Conservation (phyloP, 2,797 vertebrate genomes). For the Crenuchus spilurus region DNA sequence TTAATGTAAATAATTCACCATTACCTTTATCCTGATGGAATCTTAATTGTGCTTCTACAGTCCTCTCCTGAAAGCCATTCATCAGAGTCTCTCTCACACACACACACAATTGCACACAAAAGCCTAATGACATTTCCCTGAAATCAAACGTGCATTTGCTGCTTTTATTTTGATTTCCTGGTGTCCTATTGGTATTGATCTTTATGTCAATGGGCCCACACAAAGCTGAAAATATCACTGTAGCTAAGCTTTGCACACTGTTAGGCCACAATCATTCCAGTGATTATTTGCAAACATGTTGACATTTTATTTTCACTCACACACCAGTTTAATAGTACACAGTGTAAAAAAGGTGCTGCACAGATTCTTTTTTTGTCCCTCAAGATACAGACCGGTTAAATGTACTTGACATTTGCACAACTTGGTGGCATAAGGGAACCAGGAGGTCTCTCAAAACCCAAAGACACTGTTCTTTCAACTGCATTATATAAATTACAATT, state of each 20-base stretch:
- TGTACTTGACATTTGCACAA: too few relatives aligned
- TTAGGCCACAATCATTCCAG: not conserved
- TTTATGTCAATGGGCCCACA: conserved; percentile 64
- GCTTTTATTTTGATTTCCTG: conserved; percentile 66
- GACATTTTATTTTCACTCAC: conserved; percentile 1
- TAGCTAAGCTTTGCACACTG: not conserved
- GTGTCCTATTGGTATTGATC: conserved; percentile 72
- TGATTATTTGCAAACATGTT: conserved; percentile 3
- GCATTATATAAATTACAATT: too few relatives aligned
- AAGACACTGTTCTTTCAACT: too few relatives aligned
- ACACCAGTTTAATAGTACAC: not conserved
- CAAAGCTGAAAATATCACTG: conserved; percentile 58
- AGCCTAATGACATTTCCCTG: conserved; percentile 66
- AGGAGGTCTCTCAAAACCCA: too few relatives aligned
- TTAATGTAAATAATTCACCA: conserved; percentile 85
- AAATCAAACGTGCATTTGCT: conserved; percentile 68
- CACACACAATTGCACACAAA: conserved; percentile 27
- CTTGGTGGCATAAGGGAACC: too few relatives aligned
- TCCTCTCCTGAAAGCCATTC: conserved; percentile 68
- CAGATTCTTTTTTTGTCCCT: not conserved
- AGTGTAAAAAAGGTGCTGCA: too few relatives aligned
- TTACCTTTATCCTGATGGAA: conserved; percentile 84
- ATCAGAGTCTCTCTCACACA: conserved; percentile 70
- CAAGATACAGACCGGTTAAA: too few relatives aligned
- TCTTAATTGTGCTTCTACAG: conserved; percentile 82